These are phyloP conservation scores for Bothrops jararaca DNA, from an alignment of 2,113 vertebrate genomes.

Conservation along the genomic window DNA sequence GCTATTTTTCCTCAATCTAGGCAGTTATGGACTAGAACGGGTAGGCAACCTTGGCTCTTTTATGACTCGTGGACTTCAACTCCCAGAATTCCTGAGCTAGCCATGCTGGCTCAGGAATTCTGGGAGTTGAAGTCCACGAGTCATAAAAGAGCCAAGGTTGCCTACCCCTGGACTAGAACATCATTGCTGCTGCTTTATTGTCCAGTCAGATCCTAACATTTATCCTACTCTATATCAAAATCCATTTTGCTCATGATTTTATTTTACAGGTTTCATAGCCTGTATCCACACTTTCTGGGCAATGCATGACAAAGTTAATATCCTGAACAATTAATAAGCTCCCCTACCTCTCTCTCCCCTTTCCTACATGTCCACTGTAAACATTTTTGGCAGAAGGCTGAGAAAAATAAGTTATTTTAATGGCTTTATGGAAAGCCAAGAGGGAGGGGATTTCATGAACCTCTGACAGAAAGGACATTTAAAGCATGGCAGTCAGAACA, in stretches of 20 bases:
- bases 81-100: too few relatives aligned
- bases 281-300: not conserved
- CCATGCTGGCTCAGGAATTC: too few relatives aligned
- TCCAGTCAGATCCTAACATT: not conserved
- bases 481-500: not conserved
- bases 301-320: not conserved
- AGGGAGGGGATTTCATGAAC: not conserved
- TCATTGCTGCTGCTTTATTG: not conserved
- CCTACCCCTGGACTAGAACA: not conserved
- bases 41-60: too few relatives aligned
- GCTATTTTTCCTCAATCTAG: not conserved
- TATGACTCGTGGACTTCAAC: too few relatives aligned
- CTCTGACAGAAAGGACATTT: not conserved
- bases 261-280: not conserved
- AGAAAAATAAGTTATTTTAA: not conserved
- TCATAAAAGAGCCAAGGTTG: too few relatives aligned
- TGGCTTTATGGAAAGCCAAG: not conserved
- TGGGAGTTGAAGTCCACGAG: too few relatives aligned
- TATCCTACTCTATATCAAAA: not conserved
- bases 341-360: not conserved
- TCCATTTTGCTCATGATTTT: not conserved
- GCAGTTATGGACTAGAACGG: not conserved
- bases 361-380: not conserved
- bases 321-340: not conserved
- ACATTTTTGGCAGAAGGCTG: not conserved